Conservation (phyloP, 2,888 invertebrate genomes). For the Apoderus coryli region DNA sequence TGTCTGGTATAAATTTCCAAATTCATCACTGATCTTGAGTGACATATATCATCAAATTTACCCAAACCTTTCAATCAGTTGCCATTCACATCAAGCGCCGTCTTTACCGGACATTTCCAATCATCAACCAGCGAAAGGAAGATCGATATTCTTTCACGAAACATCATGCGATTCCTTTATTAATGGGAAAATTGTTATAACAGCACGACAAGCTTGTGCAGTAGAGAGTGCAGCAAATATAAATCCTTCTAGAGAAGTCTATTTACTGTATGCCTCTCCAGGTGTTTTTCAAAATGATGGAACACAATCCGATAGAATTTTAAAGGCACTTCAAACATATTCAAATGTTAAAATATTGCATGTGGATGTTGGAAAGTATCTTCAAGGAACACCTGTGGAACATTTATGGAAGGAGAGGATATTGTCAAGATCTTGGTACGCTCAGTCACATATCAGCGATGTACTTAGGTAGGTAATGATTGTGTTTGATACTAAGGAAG, state of each 20-base stretch:
- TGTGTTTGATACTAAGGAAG: too few species aligned
- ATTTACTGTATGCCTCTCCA: constrained; percentile 39
- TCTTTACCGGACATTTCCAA: constrained; percentile 27
- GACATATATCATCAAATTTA: too few species aligned
- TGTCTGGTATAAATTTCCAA: too few species aligned
- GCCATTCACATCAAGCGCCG: too few species aligned
- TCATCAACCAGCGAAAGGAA: constrained; percentile 24
- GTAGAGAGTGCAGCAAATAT: constrained; percentile 50
- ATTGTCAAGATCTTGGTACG: constrained; percentile 39
- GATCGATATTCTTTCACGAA: constrained; percentile 51
- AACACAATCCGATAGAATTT: constrained; percentile 25
- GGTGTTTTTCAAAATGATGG: constrained; percentile 22
- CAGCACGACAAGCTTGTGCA: constrained; percentile 48
- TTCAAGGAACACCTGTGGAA: constrained; percentile 42
- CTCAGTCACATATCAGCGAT: constrained; percentile 47
- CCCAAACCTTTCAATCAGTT: too few species aligned
- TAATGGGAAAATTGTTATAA: constrained; percentile 33
- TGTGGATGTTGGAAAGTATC: constrained; percentile 37
- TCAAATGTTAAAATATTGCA: constrained; percentile 38
- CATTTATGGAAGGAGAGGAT: constrained; percentile 35
- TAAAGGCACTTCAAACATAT: constrained; percentile 32
- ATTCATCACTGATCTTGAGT: too few species aligned
- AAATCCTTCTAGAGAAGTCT: constrained; percentile 43
- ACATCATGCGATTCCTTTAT: constrained; percentile 40
- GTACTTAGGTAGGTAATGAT: constrained; percentile 31